Evolutionary conservation across 2,113 vertebrate genomes (phyloP).

Genomic region (Actenoides hombroni): DNA sequence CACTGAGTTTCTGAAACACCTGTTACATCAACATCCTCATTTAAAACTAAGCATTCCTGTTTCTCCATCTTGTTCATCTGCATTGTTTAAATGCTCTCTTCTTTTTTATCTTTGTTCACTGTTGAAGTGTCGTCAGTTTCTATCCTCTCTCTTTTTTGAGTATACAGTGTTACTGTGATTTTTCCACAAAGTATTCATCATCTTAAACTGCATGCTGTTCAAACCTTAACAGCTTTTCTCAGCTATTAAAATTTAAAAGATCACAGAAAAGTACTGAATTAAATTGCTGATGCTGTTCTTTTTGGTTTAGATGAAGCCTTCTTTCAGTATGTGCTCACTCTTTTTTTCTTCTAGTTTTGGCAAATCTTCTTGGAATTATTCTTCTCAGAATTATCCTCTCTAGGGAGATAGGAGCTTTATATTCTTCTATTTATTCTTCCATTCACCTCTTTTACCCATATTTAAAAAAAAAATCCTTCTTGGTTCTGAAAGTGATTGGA

Average conservation of each 20-base stretch:
- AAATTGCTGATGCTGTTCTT: not conserved
- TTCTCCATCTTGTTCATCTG: not conserved
- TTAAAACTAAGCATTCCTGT: not conserved
- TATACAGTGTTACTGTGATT: not conserved
- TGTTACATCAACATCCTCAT: not conserved
- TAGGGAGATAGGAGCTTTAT: not conserved
- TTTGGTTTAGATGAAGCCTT: not conserved
- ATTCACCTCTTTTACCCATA: not conserved
- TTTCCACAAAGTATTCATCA: not conserved
- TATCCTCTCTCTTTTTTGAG: not conserved
- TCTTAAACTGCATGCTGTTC: not conserved
- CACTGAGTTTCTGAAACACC: not conserved
- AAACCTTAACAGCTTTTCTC: not conserved
- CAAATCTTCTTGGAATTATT: constrained; percentile 6
- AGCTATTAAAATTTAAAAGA: not conserved
- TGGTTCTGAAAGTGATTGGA: not conserved
- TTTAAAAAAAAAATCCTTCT: not conserved
- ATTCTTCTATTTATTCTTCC: not conserved
- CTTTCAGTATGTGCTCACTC: not conserved
- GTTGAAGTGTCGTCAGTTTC: not conserved
- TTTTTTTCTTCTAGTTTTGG: not conserved
- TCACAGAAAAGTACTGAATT: not conserved
- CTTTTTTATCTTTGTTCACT: not conserved
- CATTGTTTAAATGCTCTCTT: not conserved
- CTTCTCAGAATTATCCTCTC: not conserved